Conservation (phyloP, 2,113 vertebrate genomes). For the Anarhynchus alexandrinus region DNA sequence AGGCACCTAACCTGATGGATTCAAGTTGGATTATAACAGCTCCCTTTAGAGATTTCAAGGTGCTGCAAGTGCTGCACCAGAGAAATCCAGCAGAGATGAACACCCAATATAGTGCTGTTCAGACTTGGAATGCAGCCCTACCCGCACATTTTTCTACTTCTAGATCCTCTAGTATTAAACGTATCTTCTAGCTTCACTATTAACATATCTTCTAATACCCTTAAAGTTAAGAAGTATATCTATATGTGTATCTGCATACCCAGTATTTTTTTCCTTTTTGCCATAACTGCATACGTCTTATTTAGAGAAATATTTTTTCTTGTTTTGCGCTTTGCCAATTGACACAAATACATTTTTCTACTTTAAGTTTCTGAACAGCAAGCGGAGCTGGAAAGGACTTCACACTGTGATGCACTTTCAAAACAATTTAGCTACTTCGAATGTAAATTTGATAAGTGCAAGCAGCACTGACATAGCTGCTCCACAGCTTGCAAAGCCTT, state of each 20-base stretch:
- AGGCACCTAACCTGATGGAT: background rate
- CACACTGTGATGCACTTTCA: constrained; percentile 51
- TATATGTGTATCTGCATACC: background rate
- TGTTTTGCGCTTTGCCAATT: constrained; percentile 31
- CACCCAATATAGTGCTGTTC: background rate
- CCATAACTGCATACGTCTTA: background rate
- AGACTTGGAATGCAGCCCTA: background rate
- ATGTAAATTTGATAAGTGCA: constrained; percentile 61
- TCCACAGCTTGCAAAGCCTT: constrained; percentile 18
- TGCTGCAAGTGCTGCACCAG: background rate
- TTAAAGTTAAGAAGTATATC: background rate
- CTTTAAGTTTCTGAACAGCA: constrained; percentile 38
- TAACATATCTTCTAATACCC: background rate
- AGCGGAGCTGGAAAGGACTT: constrained; percentile 21
- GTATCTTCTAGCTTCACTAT: background rate
- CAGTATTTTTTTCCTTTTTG: background rate
- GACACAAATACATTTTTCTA: constrained; percentile 24
- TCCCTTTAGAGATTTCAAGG: background rate
- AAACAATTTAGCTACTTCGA: constrained; percentile 66
- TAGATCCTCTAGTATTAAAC: background rate
- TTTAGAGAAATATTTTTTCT: background rate
- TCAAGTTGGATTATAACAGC: background rate
- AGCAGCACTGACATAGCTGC: constrained; percentile 1
- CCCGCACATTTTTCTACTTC: background rate
- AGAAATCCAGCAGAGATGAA: background rate